Percentiles rank a stretch among this genome's conserved stretches.
These are phyloP conservation scores for Blera fallax DNA, from an alignment of 2,888 invertebrate species.

Conservation along the genomic window DNA sequence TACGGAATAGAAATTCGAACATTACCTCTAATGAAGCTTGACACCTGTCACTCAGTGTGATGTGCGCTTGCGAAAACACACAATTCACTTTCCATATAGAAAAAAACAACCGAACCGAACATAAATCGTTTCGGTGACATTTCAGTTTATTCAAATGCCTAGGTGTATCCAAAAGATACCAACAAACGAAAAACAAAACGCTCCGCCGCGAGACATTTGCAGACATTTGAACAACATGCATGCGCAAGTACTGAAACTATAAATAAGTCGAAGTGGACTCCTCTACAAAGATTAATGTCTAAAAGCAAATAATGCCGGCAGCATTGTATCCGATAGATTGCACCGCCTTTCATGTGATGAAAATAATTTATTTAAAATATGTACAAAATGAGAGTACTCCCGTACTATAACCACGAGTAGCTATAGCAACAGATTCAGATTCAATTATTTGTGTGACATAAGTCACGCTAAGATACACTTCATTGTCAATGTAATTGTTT, in stretches of 20 bases:
- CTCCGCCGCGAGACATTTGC: neutral
- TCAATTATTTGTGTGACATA: conserved; percentile 5
- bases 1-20: conserved; percentile 29
- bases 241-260: neutral
- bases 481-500: neutral
- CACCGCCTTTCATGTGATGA: conserved; percentile 1
- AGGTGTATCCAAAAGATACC: conserved; percentile 1
- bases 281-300: conserved; percentile 2
- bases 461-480: conserved; percentile 7
- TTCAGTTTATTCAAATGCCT: conserved; percentile 2
- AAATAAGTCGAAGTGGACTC: neutral
- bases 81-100: conserved; percentile 1
- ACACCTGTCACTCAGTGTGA: conserved; percentile 24
- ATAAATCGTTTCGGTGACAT: conserved; percentile 32
- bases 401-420: too few species aligned
- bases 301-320: neutral
- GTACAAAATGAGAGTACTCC: too few species aligned
- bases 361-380: neutral
- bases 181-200: neutral
- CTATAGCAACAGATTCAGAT: too few species aligned
- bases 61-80: neutral
- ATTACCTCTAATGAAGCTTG: conserved; percentile 20
- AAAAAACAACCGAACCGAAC: neutral
- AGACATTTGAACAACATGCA: neutral
- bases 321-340: neutral